Conservation (phyloP, 2,113 vertebrate genomes). For the Micromys minutus region DNA sequence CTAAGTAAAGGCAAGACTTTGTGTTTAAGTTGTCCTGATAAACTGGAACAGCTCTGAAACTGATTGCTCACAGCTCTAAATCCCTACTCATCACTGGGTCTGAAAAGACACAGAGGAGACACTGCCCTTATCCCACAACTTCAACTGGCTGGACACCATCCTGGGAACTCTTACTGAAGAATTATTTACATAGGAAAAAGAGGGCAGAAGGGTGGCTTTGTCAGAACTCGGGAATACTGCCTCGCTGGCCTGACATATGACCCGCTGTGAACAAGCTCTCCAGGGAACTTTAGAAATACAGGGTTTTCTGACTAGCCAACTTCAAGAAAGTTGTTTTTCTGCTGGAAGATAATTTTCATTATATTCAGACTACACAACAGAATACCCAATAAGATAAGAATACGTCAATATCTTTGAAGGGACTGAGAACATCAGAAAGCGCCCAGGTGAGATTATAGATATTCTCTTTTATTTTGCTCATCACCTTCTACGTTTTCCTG, state of each 20-base stretch:
- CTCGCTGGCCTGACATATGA: not conserved
- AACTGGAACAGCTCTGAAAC: not conserved
- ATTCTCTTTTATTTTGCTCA: not conserved
- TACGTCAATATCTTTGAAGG: not conserved
- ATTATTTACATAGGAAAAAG: not conserved
- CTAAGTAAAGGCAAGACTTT: not conserved
- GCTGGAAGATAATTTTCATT: not conserved
- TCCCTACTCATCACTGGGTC: not conserved
- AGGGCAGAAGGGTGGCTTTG: not conserved
- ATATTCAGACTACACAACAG: not conserved
- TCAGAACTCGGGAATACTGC: not conserved
- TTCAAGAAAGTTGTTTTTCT: not conserved
- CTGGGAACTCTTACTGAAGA: not conserved
- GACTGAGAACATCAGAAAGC: slow-evolving; percentile 6
- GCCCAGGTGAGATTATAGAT: slow-evolving; percentile 48
- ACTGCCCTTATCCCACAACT: not conserved
- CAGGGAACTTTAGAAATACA: not conserved
- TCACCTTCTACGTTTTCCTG: not conserved
- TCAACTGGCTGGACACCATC: slow-evolving; percentile 1
- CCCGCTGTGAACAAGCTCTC: not conserved
- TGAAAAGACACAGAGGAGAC: not conserved
- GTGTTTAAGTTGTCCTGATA: not conserved
- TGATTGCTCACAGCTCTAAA: not conserved
- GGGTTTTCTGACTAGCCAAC: not conserved
- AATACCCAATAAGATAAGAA: too few species aligned